Evolutionary conservation across 2,113 vertebrate species (phyloP).

Genomic region (Salvator merianae): DNA sequence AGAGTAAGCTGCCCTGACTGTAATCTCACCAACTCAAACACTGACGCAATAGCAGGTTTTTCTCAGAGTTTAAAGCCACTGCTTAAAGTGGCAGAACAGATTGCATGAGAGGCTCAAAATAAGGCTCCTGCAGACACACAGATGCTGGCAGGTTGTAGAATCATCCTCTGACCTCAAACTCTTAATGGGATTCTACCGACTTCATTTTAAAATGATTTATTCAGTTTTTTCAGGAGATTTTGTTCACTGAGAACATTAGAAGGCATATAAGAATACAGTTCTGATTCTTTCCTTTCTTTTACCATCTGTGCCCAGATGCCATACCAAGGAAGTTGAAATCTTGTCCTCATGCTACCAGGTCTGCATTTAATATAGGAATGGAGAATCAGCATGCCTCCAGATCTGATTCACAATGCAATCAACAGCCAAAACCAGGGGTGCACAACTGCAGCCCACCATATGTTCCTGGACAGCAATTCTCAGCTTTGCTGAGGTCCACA

Average conservation of each 20-base stretch:
- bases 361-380: neutral
- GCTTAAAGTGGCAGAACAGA: slow-evolving; percentile 29
- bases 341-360: neutral
- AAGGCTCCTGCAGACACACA: slow-evolving; percentile 11
- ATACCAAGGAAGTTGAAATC: neutral
- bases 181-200: slow-evolving; percentile 6
- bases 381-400: neutral
- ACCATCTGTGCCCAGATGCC: neutral
- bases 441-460: neutral
- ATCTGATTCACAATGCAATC: no score
- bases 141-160: slow-evolving; percentile 8
- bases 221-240: slow-evolving; percentile 8
- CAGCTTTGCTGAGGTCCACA: neutral
- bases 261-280: neutral
- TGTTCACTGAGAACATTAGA: neutral
- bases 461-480: neutral
- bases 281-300: neutral
- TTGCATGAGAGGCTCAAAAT: slow-evolving; percentile 4
- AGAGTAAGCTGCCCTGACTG: neutral
- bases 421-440: no score
- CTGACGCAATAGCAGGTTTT: neutral
- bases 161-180: slow-evolving; percentile 30
- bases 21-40: neutral
- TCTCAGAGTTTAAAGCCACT: slow-evolving; percentile 9
- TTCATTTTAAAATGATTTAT: slow-evolving; percentile 21